phyloP scores from a whole-genome alignment of 2,113 vertebrate genomes.

The Myrmophylax atrothorax region DNA sequence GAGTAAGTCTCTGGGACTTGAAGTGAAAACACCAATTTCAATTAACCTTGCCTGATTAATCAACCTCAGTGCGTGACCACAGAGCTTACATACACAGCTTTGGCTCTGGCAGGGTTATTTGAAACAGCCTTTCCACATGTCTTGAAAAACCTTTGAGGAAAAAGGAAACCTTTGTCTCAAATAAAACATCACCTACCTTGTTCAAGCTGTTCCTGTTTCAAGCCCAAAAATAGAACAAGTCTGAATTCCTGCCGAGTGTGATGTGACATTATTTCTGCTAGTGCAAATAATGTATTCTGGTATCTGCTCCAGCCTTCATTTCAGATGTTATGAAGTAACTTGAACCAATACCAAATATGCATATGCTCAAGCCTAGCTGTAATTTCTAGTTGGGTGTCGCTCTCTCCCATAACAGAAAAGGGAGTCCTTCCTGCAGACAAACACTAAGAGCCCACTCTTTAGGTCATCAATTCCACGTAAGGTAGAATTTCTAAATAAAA shows the following conservation, averaged over 20 bases:
- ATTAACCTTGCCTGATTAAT: slow-evolving; percentile 37
- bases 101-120: background rate
- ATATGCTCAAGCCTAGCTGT: background rate
- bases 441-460: background rate
- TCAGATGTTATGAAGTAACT: background rate
- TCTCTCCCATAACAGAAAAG: background rate
- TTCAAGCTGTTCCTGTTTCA: slow-evolving; percentile 2
- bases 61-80: background rate
- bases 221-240: background rate
- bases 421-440: background rate
- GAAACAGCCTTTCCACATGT: background rate
- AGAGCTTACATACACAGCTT: background rate
- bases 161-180: slow-evolving; percentile 46
- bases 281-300: background rate
- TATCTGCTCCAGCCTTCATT: background rate
- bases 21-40: slow-evolving; percentile 13
- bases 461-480: background rate
- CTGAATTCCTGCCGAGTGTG: background rate
- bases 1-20: background rate
- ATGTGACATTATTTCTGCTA: slow-evolving; percentile 23
- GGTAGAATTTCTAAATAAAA: background rate
- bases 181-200: background rate
- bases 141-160: slow-evolving; percentile 20
- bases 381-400: background rate
- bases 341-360: background rate